Base-by-base conservation (phyloP, 2,113 vertebrate genomes). In the Zootoca vivipara region DNA sequence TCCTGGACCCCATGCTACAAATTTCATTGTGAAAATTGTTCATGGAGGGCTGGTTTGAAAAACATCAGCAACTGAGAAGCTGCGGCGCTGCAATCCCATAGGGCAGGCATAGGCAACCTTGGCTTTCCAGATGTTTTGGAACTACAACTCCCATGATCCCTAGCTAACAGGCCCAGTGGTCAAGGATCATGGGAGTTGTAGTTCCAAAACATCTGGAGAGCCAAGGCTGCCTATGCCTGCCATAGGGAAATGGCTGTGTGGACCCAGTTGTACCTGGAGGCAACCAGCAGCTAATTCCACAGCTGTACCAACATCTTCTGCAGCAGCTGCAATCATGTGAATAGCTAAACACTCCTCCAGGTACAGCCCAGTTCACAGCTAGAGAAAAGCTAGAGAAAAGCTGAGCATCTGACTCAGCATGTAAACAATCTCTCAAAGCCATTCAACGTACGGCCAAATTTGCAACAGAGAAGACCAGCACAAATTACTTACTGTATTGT, bases 401-500 rank as follows among this genome's bases (percentile, higher is more conserved):
- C 52, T 40, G 30, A 80, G 69, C 35, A 74, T 64, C 26, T 40
- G 33, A 82, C 2, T 26, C 28, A 78, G 74, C 38, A 67, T 6
- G 74, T 52, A 52, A 28, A 78, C 13, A 8, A 16, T 9, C 12
- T 62, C 22, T 83, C 22, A 64, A 26, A 67, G 28, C 12, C 40
- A 33, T 67, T 92, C 78, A 40, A 78, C 0, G 1, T 78, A 87
- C n/a, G 64, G 89, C 42, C 83, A 5, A 1, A 62, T 75, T 35
- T 52, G 15, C 33, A 38, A 82, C 22, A 0, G 64, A 58, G 84
- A 20, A 79, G 35, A 62, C 28, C 30, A 62, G 58, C 58, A 28
- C 20, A 42, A 67, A 69, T 82, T 16, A 95, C 97, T 96, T 92
- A 98, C 98, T 58, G 97, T 98, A 74, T 98, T 98, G 87, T 97